Evolutionary conservation across 2,888 invertebrate genomes (phyloP), one percentile per base, ranked within the genome.

Genomic region (Microplitis deprimator): DNA sequence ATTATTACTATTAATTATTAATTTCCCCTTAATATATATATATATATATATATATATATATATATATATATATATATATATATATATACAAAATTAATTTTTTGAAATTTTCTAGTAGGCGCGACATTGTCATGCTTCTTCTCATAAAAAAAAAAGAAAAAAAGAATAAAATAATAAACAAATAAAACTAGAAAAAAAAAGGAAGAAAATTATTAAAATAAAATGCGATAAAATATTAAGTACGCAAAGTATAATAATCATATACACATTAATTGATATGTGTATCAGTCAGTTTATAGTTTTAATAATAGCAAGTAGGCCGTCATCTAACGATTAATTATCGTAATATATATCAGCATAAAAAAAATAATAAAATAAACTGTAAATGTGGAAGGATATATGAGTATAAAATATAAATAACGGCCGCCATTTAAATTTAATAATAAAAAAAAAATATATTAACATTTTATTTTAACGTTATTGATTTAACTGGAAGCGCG

Each of bases 151-250:
- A 68, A 65, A 40, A 68, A 50, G 61, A 41, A 65, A 75, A 40
- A 17, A 71, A 38, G 68, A 76, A 61, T n/a, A 13, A 50, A 65
- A 75, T 62, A 75, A 8, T 8, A 70, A 74, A 75, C 64, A 73
- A 71, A 76, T 72, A 76, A 79, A 79, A 71, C 61, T 29, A 83
- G 82, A 79, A 41, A 41, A 41, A 41, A 41, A 41, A 41, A 1
- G 41, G 2, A 10, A 10, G 10, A 41, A 41, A 41, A 41, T 41
- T 3, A 41, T 41, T 41, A 0, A 2, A 41, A 41, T 41, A 79
- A 83, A 83, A 83, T 85, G 84, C 41, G 61, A 39, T n/a, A 50
- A 39, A 61, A 71, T 8, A 60, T 70, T 70, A 16, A 59, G 39
- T 71, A 61, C 60, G 16, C 39, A 62, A 62, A 13, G 3, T 62